Conservation (phyloP, 2,113 vertebrate species). For the Aptenodytes forsteri region DNA sequence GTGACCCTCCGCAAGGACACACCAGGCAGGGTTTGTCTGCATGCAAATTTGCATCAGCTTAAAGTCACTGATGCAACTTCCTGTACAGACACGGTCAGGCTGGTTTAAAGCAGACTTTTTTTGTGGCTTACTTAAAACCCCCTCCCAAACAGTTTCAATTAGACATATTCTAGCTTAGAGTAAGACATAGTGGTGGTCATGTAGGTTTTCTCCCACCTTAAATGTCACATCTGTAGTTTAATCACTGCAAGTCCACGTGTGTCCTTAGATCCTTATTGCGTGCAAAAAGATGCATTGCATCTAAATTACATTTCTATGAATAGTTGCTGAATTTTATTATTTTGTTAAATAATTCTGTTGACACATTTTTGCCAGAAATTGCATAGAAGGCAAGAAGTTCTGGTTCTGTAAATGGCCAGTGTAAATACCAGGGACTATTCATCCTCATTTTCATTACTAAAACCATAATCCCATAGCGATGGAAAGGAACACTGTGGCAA, state of each 20-base stretch:
- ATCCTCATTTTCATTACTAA: not conserved
- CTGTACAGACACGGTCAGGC: not conserved
- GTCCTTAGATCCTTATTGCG: not conserved
- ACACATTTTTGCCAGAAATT: not conserved
- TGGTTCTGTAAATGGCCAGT: not conserved
- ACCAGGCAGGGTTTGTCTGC: not conserved
- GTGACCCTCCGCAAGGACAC: not conserved
- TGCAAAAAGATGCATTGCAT: not conserved
- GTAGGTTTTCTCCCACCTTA: not conserved
- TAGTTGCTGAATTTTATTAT: not conserved
- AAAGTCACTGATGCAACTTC: not conserved
- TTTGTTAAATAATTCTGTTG: not conserved
- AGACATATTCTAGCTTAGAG: not conserved
- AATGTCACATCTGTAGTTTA: not conserved
- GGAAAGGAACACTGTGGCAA: not conserved
- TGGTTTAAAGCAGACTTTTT: not conserved
- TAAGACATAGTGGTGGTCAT: not conserved
- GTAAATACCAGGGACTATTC: not conserved
- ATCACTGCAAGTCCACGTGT: not conserved
- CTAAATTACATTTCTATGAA: not conserved
- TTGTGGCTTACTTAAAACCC: not conserved
- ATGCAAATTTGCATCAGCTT: accelerated
- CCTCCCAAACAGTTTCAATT: not conserved
- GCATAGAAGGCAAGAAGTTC: not conserved
- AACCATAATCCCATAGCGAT: not conserved